Conservation (phyloP, 2,113 vertebrate genomes). For the Aegithalos caudatus region DNA sequence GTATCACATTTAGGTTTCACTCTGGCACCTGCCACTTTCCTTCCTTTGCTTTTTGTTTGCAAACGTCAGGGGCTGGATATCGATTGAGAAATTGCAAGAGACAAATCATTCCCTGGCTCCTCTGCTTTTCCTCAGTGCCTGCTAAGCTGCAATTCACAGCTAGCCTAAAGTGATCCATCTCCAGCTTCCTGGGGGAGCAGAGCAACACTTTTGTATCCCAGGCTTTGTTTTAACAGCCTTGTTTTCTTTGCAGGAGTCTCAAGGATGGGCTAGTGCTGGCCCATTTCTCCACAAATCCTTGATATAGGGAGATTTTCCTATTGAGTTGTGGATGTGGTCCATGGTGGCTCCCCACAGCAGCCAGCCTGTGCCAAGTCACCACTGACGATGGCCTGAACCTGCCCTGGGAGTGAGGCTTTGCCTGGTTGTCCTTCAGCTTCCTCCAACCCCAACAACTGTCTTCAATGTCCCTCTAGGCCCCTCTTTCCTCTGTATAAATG, state of each 20-base stretch:
- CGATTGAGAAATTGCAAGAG: constrained; percentile 34
- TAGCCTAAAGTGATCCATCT: constrained; percentile 7
- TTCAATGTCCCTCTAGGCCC: not conserved
- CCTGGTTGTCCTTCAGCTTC: not conserved
- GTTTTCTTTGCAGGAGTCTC: not conserved
- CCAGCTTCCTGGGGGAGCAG: not conserved
- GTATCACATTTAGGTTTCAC: constrained; percentile 19
- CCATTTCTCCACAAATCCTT: not conserved
- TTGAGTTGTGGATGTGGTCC: not conserved
- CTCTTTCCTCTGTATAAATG: not conserved
- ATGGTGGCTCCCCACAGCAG: not conserved
- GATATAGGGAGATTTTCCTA: not conserved
- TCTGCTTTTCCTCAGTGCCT: not conserved
- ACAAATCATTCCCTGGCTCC: constrained; percentile 26
- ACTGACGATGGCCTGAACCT: fast-evolving
- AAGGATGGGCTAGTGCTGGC: not conserved
- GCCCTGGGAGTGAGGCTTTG: not conserved
- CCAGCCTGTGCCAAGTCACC: fast-evolving
- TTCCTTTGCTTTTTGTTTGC: constrained; percentile 49
- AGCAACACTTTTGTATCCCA: not conserved
- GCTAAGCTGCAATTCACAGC: constrained; percentile 29
- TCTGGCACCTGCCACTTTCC: constrained; percentile 41
- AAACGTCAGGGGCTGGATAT: constrained; percentile 36
- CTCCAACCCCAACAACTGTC: not conserved
- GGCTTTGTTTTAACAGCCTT: not conserved